phyloP scores from a whole-genome alignment of 30 jellyfish, hydroid and myxozoan species.

The Hydractinia symbiolongicarpus region DNA sequence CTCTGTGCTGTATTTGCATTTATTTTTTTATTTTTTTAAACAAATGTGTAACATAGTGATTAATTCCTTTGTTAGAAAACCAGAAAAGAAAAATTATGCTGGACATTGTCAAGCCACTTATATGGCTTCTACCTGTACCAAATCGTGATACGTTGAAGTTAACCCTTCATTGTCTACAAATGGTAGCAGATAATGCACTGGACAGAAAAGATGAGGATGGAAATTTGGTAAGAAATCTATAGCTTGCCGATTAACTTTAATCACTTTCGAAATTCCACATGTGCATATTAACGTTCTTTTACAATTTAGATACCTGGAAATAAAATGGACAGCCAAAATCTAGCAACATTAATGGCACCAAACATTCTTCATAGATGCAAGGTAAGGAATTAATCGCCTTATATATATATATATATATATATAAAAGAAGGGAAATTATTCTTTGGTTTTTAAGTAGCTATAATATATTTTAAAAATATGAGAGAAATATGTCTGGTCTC shows the following conservation, averaged over 20 bases:
- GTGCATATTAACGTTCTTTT: neutral
- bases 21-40: neutral
- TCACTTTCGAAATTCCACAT: neutral
- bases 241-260: neutral
- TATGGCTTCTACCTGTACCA: conserved; percentile 68
- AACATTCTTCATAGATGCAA: conserved; percentile 68
- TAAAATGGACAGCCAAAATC: conserved; percentile 81
- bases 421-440: neutral
- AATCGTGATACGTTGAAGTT: conserved; percentile 70
- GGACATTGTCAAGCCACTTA: conserved; percentile 34
- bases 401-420: too few species aligned
- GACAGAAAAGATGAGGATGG: conserved; percentile 73
- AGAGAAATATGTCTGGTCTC: neutral
- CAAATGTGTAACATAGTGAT: neutral
- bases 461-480: neutral
- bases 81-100: too few species aligned
- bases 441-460: neutral
- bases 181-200: conserved; percentile 68
- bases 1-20: neutral
- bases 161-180: conserved; percentile 54
- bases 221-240: conserved; percentile 40
- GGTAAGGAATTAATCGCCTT: conserved; percentile 30
- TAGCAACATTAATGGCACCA: conserved; percentile 92
- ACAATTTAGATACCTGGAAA: conserved; percentile 62
- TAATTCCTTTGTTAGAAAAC: conserved; percentile 28